Evolutionary conservation across 2,797 vertebrate species (phyloP).

Genomic region (Spea hammondii): DNA sequence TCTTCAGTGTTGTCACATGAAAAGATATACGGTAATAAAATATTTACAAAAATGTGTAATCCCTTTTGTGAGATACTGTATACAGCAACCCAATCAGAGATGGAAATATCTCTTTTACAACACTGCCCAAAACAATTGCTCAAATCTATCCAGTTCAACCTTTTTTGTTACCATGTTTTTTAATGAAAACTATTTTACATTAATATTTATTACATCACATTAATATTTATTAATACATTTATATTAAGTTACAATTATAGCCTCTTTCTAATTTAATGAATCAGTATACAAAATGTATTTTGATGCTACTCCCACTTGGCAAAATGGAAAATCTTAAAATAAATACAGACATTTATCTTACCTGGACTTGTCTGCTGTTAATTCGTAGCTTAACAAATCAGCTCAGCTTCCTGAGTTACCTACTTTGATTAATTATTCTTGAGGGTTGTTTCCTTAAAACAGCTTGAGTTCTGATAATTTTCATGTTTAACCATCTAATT

Average conservation of each 20-base stretch:
- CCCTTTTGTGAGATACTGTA: too few relatives aligned
- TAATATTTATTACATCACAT: too few relatives aligned
- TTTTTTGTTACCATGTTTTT: too few relatives aligned
- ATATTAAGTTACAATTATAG: neutral
- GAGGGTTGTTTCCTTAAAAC: slow-evolving; percentile 16
- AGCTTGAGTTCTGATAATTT: neutral
- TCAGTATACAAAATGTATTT: neutral
- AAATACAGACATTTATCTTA: neutral
- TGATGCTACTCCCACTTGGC: neutral
- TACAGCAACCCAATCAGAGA: too few relatives aligned
- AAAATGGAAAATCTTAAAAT: neutral
- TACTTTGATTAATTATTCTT: slow-evolving; percentile 9
- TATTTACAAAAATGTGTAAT: too few relatives aligned
- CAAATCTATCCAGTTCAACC: too few relatives aligned
- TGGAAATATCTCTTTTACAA: too few relatives aligned
- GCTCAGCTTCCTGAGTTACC: neutral
- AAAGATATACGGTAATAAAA: too few relatives aligned
- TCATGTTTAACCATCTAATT: neutral
- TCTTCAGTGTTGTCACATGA: too few relatives aligned
- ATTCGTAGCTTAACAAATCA: neutral
- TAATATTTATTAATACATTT: too few relatives aligned
- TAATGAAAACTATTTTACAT: too few relatives aligned
- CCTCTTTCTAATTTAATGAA: neutral
- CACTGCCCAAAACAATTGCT: too few relatives aligned
- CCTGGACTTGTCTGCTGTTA: neutral